phyloP scores from a whole-genome alignment of 2,113 vertebrate genomes.

The Hypomesus transpacificus region DNA sequence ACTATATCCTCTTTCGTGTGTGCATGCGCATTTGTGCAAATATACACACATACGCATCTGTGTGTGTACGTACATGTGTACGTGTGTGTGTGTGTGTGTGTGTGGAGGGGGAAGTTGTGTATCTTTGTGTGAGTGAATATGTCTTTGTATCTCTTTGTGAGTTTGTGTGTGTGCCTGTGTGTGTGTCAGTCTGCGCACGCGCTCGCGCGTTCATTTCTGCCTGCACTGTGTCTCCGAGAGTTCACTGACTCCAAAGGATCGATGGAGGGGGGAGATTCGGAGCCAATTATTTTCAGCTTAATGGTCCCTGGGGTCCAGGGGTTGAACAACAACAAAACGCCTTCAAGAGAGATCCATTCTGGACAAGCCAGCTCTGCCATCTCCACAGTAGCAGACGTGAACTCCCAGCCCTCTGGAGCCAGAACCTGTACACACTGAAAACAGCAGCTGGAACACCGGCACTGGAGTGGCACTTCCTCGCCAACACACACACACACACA shows the following conservation, averaged over 20 bases:
- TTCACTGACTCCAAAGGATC: constrained; percentile 78
- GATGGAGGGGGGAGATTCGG: constrained; percentile 75
- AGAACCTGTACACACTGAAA: constrained; percentile 44
- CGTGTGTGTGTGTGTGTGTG: constrained; percentile 37
- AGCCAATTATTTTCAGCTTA: constrained; percentile 84
- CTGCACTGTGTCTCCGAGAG: constrained; percentile 61
- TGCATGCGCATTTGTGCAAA: constrained; percentile 22
- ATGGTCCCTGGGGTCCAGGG: constrained; percentile 73
- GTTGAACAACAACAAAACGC: constrained; percentile 76
- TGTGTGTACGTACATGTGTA: constrained; percentile 16
- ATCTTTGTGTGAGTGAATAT: constrained; percentile 14
- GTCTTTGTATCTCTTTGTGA: neutral
- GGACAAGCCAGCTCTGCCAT: constrained; percentile 68
- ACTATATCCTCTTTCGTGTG: neutral
- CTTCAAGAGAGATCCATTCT: constrained; percentile 73
- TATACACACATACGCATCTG: neutral
- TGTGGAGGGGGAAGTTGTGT: constrained; percentile 21
- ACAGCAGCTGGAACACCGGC: constrained; percentile 52
- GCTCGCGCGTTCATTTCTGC: constrained; percentile 30
- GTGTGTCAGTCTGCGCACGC: constrained; percentile 3
- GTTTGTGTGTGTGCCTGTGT: neutral
- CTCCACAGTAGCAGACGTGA: constrained; percentile 51
- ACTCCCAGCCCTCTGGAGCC: constrained; percentile 51
- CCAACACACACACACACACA: neutral
- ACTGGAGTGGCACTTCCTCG: constrained; percentile 18